Percentiles rank a stretch among this genome's conserved stretches.
Evolutionary conservation across 1,140 invertebrate species (phyloP).

Genomic region (Apis laboriosa): DNA sequence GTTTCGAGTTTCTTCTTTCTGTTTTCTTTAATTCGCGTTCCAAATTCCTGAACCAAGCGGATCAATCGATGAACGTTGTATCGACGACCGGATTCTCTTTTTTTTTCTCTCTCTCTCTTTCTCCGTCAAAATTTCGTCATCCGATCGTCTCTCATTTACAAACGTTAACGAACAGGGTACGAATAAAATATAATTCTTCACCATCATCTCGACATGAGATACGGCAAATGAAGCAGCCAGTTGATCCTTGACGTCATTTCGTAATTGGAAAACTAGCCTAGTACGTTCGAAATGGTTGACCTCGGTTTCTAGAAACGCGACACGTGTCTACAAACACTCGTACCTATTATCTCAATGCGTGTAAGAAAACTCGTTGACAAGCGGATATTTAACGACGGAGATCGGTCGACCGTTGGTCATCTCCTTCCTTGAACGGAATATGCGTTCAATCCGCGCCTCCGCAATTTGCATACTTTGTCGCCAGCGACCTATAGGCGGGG

Average conservation of each 20-base stretch:
- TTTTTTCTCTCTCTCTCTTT: accelerated
- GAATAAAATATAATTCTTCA: neutral
- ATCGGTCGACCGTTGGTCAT: neutral
- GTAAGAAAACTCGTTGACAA: neutral
- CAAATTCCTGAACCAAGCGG: no score
- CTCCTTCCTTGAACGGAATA: neutral
- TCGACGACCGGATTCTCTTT: no score
- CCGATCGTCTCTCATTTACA: neutral
- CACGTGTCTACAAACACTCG: neutral
- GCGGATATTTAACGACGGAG: conserved; percentile 7
- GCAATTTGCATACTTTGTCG: conserved; percentile 50
- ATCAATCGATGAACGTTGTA: no score
- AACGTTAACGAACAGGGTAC: neutral
- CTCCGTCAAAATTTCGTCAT: no score
- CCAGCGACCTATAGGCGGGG: conserved; percentile 27
- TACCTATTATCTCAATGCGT: no score
- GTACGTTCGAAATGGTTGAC: neutral
- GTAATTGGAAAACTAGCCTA: neutral
- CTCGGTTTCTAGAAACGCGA: neutral
- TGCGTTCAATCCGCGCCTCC: neutral
- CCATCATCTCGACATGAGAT: neutral
- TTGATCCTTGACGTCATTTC: conserved; percentile 1
- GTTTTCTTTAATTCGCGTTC: no score
- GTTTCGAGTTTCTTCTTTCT: no score
- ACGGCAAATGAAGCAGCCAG: neutral